These are phyloP conservation scores for Pampusana beccarii DNA, from an alignment of 2,113 vertebrate species.

Conservation along the genomic window DNA sequence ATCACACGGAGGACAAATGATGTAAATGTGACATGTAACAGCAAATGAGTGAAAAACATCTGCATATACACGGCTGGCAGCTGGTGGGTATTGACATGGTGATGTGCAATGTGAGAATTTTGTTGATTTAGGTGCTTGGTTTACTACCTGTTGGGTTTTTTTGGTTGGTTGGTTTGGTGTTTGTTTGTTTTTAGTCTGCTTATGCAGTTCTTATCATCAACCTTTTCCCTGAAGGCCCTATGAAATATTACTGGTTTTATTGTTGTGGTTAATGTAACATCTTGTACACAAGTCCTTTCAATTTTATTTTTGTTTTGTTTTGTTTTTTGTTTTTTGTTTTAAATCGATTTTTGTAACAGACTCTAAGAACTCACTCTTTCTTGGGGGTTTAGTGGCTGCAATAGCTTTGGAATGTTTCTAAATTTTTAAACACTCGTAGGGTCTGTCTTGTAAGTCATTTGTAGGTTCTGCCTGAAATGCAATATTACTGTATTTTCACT, in stretches of 20 bases:
- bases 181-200: not conserved
- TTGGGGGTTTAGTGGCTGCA: not conserved
- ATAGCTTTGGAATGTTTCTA: not conserved
- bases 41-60: not conserved
- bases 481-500: not conserved
- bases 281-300: not conserved
- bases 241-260: not conserved
- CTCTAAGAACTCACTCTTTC: not conserved
- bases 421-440: not conserved
- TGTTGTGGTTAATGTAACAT: not conserved
- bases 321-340: too few relatives aligned
- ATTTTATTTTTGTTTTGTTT: too few relatives aligned
- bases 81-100: not conserved
- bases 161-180: not conserved
- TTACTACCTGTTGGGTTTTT: fast-evolving
- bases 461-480: not conserved
- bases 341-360: not conserved
- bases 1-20: not conserved
- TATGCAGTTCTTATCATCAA: not conserved
- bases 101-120: not conserved
- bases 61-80: not conserved
- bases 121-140: not conserved
- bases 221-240: not conserved
- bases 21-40: not conserved
- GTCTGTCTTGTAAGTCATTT: not conserved